Base-by-base conservation (phyloP, 2,888 invertebrate genomes). In the Andrena haemorrhoa region DNA sequence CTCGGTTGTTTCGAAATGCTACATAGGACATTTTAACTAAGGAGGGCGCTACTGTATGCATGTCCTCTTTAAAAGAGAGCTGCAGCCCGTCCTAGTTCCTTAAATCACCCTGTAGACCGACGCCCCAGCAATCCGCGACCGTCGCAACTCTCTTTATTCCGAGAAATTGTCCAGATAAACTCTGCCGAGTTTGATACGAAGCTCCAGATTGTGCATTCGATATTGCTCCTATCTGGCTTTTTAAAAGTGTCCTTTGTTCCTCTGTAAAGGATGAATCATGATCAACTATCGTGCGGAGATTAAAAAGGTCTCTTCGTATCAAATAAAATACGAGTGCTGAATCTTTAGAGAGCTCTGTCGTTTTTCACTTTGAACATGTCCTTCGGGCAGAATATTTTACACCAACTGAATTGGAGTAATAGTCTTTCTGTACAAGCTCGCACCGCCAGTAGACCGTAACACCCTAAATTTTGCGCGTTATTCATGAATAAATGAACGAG, bases 91-190 rank as follows among this genome's bases (percentile, higher is more conserved):
- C 56, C 56, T 26, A 56, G 23, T 56, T 56, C 23, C 41, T 35
- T 41, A 10, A 41, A 41, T 63, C 63, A 20, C 23, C 33, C 33
- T 63, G 61, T 26, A 63, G 35, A 41, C 23, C 23, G 12, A 6
- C 23, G 33, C 35, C 6, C 20, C 20, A 41, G 20, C 20, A 53
- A 53, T 53, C 53, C 8, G 20, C 53, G 20, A 53, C 53, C 8
- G 20, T 12, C 20, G 12, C 23, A 23, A 63, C 23, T 35, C 12
- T 20, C 64, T 41, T 64, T 64, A 41, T 64, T 64, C 41, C 41
- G 64, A 64, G 23, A 23, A 64, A 64, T 47, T 16, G 16, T 47
- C 20, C 64, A 64, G 64, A 64, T 64, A 64, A 47, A 64, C 12
- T 23, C 63, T 7, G 41, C 41, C 26, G 35, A 6, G 10, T 35